phyloP scores from a whole-genome alignment of 2,888 invertebrate genomes.

The Drosophila helvetica region DNA sequence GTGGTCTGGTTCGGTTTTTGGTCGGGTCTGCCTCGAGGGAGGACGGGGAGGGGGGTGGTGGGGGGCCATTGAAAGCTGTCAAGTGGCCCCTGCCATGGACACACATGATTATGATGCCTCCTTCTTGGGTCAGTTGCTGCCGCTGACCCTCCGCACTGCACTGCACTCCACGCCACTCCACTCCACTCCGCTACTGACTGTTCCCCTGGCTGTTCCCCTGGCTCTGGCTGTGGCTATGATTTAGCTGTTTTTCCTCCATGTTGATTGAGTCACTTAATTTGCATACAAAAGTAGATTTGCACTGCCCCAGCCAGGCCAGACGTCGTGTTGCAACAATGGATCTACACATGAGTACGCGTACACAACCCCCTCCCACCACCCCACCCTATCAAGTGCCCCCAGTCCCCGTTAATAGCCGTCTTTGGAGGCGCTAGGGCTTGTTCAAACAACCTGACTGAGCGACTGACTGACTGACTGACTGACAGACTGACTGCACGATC shows the following conservation, averaged over 20 bases:
- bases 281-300: conserved; percentile 80
- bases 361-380: not conserved
- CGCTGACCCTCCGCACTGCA: not conserved
- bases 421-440: conserved; percentile 63
- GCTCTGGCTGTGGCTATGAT: conserved; percentile 10
- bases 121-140: conserved; percentile 29
- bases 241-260: conserved; percentile 30
- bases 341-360: conserved; percentile 22
- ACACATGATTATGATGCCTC: conserved; percentile 74
- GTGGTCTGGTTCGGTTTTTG: conserved; percentile 8
- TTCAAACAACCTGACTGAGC: conserved; percentile 45
- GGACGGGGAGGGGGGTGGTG: too few relatives aligned
- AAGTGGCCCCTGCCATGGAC: conserved; percentile 66
- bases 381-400: conserved; percentile 52
- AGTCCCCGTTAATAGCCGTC: conserved; percentile 60
- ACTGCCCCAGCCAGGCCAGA: conserved; percentile 53
- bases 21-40: conserved; percentile 29
- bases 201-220: too few relatives aligned
- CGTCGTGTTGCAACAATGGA: conserved; percentile 53
- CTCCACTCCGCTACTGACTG: not conserved
- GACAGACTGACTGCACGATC: not conserved
- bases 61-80: conserved; percentile 61
- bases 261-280: conserved; percentile 80
- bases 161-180: not conserved
- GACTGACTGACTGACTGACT: not conserved